phyloP scores from a whole-genome alignment of 2,797 vertebrate species.

The Halcyon smyrnensis region DNA sequence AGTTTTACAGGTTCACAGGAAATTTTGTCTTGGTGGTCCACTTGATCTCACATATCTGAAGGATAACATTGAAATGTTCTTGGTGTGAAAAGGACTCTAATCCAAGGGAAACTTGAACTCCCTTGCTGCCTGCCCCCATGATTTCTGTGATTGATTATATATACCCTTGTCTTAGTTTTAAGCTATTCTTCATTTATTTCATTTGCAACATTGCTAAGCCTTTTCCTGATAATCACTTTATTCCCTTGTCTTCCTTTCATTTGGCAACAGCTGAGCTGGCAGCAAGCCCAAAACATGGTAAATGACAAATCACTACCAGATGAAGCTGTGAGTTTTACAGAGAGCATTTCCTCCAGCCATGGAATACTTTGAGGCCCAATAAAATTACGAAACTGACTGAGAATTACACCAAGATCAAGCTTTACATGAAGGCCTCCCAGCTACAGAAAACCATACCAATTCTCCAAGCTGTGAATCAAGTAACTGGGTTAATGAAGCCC shows the following conservation, averaged over 20 bases:
- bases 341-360: conserved; percentile 76
- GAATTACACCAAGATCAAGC: conserved; percentile 66
- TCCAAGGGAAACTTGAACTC: not conserved
- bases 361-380: conserved; percentile 66
- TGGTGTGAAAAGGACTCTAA: not conserved
- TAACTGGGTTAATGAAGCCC: not conserved
- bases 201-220: conserved; percentile 70
- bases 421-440: conserved; percentile 33
- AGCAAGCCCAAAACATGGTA: conserved; percentile 77
- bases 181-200: conserved; percentile 69
- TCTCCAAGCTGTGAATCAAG: conserved; percentile 38
- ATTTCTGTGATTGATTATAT: conserved; percentile 38
- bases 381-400: conserved; percentile 70
- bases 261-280: conserved; percentile 80
- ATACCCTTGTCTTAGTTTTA: conserved; percentile 54
- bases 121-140: not conserved
- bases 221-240: conserved; percentile 79
- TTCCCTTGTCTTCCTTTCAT: conserved; percentile 77
- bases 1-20: not conserved
- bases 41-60: conserved; percentile 23
- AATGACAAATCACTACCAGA: conserved; percentile 88
- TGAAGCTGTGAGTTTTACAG: conserved; percentile 77
- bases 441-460: conserved; percentile 19
- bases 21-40: conserved; percentile 50
- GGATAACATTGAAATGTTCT: not conserved